Percentiles rank a stretch among this genome's conserved stretches.
phyloP scores from a whole-genome alignment of 1,140 invertebrate genomes.

The Druon quercuslanigerum region DNA sequence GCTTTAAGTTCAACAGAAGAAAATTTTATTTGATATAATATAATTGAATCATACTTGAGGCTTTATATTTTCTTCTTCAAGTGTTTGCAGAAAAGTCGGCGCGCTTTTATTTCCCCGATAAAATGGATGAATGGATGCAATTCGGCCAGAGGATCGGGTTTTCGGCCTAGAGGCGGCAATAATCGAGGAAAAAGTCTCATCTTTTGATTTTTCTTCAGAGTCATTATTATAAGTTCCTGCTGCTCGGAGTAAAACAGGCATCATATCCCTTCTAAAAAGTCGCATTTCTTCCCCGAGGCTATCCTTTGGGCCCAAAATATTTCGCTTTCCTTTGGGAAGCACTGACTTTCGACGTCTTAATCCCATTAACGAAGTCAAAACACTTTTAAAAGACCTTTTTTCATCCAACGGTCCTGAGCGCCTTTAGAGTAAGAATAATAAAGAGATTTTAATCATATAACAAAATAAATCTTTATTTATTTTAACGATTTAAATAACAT shows the following conservation, averaged over 20 bases:
- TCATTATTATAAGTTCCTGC: background rate
- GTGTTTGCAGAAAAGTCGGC: background rate
- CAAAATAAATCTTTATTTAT: background rate
- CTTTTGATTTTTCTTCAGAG: conserved; percentile 4
- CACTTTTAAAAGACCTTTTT: conserved; percentile 38
- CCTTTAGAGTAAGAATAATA: background rate
- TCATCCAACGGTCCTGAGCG: background rate
- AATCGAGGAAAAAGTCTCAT: background rate
- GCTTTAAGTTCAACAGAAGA: background rate
- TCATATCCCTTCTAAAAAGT: conserved; percentile 37
- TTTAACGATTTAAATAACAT: background rate
- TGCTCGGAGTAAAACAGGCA: conserved; percentile 33
- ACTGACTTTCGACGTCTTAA: conserved; percentile 29
- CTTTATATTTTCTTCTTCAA: background rate
- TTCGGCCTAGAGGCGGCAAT: background rate
- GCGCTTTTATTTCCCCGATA: conserved; percentile 36
- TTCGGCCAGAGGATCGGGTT: background rate
- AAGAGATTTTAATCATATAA: background rate
- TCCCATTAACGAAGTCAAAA: conserved; percentile 39
- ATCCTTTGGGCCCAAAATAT: conserved; percentile 35
- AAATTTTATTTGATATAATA: no score
- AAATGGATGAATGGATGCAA: conserved; percentile 46
- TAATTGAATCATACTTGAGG: background rate
- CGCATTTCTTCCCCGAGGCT: conserved; percentile 46
- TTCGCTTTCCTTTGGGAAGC: conserved; percentile 35